These are phyloP conservation scores for Hypomecis punctinalis DNA, from an alignment of 2,888 invertebrate species.

Conservation along the genomic window DNA sequence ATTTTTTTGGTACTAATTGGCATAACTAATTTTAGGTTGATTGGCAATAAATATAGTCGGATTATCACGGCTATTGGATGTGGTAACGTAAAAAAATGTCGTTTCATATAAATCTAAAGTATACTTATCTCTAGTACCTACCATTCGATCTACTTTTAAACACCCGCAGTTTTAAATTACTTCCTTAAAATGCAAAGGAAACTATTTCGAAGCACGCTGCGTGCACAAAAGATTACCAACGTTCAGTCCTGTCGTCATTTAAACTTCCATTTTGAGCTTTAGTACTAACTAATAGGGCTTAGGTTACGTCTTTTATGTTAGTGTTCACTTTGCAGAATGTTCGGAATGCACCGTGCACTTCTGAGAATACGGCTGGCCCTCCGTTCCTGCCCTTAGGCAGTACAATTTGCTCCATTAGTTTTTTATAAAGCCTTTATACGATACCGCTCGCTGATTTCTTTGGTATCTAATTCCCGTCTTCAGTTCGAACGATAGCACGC, in stretches of 20 bases:
- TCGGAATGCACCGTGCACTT: slow-evolving; percentile 62
- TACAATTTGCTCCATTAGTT: slow-evolving; percentile 57
- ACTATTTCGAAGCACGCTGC: slow-evolving; percentile 53
- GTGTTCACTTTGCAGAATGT: slow-evolving; percentile 55
- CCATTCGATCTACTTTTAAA: slow-evolving; percentile 37
- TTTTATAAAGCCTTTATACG: slow-evolving; percentile 53
- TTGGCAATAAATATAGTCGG: background rate
- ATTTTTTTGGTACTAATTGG: no score
- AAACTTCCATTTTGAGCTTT: slow-evolving; percentile 15
- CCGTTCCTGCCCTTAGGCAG: slow-evolving; percentile 56
- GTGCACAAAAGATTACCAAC: slow-evolving; percentile 40
- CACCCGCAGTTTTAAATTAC: slow-evolving; percentile 49
- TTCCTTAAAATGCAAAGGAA: slow-evolving; percentile 62
- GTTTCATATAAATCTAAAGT: slow-evolving; percentile 1
- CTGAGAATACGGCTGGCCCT: slow-evolving; percentile 58
- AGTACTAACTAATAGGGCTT: slow-evolving; percentile 29
- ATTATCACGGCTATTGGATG: slow-evolving; percentile 9
- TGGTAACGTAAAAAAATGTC: background rate
- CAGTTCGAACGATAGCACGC: slow-evolving; percentile 14
- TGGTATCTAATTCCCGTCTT: slow-evolving; percentile 41
- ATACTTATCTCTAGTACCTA: slow-evolving; percentile 25
- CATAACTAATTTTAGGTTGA: no score
- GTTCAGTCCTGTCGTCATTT: background rate
- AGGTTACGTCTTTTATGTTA: slow-evolving; percentile 1
- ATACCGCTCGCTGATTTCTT: slow-evolving; percentile 47